Evolutionary conservation across 2,888 invertebrate genomes (phyloP), one percentile per base, ranked within the genome.

Genomic region (Crioceris asparagi): DNA sequence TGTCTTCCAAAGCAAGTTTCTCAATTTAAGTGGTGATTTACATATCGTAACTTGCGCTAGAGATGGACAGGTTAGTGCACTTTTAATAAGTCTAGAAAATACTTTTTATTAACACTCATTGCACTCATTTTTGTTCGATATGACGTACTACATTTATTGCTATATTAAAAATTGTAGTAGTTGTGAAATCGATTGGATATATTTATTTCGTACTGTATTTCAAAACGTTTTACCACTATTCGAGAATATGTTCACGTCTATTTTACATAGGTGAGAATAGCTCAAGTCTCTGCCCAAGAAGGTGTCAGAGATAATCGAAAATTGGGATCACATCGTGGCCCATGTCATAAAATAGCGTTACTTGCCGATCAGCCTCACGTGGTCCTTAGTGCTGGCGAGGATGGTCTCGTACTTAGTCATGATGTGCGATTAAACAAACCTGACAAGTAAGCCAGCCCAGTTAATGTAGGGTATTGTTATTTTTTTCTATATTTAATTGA

Each of bases 1-100:
- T 59, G 85, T 94, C 36, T 93, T 93, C 63, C 90, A 91, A 59
- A 77, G 77, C 53, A 93, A 91, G 65, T 94, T 93, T 68, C 70
- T 94, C 48, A 81, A 86, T 35, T 69, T 82, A 27, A 75, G 77
- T 51, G 75, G 75, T 25, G 87, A 88, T 64, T 69, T 83, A 40
- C 83, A 87, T 57, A 81, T 94, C 26, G 85, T 86, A 21, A 85
- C 90, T 0, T 84, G 88, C 60, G 86, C 87, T 2, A 72, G 90
- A 37, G 94, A 94, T 65, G 92, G 92, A 5, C 85, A 88, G 67
- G 84, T 90, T 61, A 70, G 37, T 35, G 12, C 5, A 19, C 7
- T 16, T 21, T 18, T 23, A 15, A 14, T n/a, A 18, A 33, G 18
- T 30, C 14, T 32, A 19, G 29, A n/a, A 7, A 11, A 25, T 21